Evolutionary conservation across 2,113 vertebrate species (phyloP).

Genomic region (Vimba vimba): DNA sequence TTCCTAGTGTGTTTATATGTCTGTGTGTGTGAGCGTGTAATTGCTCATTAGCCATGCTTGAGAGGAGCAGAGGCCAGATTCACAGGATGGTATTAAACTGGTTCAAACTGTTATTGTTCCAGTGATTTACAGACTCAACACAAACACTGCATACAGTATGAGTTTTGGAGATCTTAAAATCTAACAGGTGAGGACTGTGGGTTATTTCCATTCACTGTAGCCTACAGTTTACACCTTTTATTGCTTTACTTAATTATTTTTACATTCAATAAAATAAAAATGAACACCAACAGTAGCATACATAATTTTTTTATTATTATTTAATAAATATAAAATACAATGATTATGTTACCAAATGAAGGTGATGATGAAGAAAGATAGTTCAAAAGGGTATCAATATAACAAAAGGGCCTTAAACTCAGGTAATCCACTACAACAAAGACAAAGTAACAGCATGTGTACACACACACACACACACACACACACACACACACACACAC

Average conservation of each 20-base stretch:
- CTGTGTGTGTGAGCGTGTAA: constrained; percentile 38
- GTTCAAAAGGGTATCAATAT: no score
- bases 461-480: no score
- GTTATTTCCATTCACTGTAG: neutral
- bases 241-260: neutral
- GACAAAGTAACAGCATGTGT: no score
- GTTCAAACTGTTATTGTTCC: constrained; percentile 46
- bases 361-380: no score
- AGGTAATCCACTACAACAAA: no score
- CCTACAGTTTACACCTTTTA: neutral
- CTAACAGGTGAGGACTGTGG: neutral
- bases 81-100: constrained; percentile 43
- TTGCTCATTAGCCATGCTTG: constrained; percentile 54
- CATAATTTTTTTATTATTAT: no score
- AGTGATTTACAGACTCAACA: constrained; percentile 45
- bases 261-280: neutral
- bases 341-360: neutral
- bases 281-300: neutral
- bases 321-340: neutral
- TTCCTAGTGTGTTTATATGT: constrained; percentile 22
- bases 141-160: constrained; percentile 6
- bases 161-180: neutral
- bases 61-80: constrained; percentile 10
- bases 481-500: no score
- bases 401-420: no score